Evolutionary conservation across 2,113 vertebrate genomes (phyloP).

Genomic region (Tyrannus savana): DNA sequence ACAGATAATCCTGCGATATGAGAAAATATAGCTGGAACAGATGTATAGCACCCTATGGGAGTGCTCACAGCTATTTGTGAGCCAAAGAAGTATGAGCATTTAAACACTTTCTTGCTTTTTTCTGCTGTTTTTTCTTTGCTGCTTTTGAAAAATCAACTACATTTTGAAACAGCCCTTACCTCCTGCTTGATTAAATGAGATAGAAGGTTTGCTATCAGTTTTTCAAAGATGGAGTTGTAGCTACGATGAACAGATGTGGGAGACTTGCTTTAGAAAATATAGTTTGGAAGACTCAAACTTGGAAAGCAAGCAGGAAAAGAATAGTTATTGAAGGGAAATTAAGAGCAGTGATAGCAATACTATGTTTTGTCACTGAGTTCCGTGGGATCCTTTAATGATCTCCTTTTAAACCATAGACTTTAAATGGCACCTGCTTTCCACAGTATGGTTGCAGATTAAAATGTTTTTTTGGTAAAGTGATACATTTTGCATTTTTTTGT

Average conservation of each 20-base stretch:
- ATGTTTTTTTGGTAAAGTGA: neutral
- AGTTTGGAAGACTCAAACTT: neutral
- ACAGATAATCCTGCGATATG: slow-evolving; percentile 40
- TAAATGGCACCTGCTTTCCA: neutral
- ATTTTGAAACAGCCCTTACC: neutral
- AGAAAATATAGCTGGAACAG: slow-evolving; percentile 25
- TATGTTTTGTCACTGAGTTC: neutral
- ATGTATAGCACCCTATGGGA: neutral
- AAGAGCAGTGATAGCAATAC: neutral
- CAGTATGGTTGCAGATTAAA: neutral
- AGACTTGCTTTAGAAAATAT: neutral
- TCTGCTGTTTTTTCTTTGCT: neutral
- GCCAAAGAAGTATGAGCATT: neutral
- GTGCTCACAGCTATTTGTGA: slow-evolving; percentile 3
- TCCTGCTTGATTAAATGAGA: neutral
- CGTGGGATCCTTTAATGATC: neutral
- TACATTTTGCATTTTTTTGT: neutral
- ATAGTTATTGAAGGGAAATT: neutral
- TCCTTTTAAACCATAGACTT: neutral
- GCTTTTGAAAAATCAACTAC: neutral
- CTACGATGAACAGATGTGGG: neutral
- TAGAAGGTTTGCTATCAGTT: neutral
- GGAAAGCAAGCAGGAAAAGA: neutral
- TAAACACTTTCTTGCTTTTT: neutral
- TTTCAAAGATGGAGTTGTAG: neutral